phyloP scores from a whole-genome alignment of 2,888 invertebrate species.

The Gandaritis pyraliata region DNA sequence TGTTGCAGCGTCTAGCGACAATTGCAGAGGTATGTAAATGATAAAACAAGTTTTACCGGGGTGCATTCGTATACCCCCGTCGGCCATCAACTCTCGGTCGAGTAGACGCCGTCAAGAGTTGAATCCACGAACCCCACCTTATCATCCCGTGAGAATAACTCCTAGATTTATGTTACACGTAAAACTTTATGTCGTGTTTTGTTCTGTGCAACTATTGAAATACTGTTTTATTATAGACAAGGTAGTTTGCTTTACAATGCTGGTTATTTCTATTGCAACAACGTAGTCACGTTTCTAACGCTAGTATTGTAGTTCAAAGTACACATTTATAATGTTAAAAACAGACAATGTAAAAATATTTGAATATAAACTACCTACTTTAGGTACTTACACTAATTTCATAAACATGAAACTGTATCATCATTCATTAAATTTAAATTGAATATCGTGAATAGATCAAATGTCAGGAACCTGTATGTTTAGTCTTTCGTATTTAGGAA shows the following conservation, averaged over 20 bases:
- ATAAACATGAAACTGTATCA: slow-evolving; percentile 42
- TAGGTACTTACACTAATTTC: slow-evolving; percentile 42
- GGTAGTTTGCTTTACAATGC: slow-evolving; percentile 43
- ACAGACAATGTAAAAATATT: slow-evolving; percentile 37
- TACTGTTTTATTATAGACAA: slow-evolving; percentile 57
- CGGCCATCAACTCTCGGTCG: slow-evolving; percentile 42
- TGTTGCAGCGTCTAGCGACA: slow-evolving; percentile 13
- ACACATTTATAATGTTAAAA: slow-evolving; percentile 22
- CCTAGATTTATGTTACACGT: slow-evolving; percentile 79
- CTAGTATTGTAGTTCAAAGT: slow-evolving; percentile 21
- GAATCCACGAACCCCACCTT: slow-evolving; percentile 65
- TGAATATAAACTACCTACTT: slow-evolving; percentile 33
- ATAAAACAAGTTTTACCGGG: slow-evolving; percentile 31
- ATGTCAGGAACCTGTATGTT: slow-evolving; percentile 39
- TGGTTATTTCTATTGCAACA: slow-evolving; percentile 34
- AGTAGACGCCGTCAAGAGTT: slow-evolving; percentile 33
- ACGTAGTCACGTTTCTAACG: background rate
- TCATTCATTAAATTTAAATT: slow-evolving; percentile 44
- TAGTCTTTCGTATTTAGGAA: slow-evolving; percentile 40
- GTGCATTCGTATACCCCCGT: slow-evolving; percentile 35
- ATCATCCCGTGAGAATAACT: slow-evolving; percentile 82
- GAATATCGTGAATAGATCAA: slow-evolving; percentile 40
- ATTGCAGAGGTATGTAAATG: slow-evolving; percentile 32
- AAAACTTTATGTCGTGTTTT: slow-evolving; percentile 80
- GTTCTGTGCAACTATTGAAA: slow-evolving; percentile 61